Base-by-base conservation (phyloP, 2,888 invertebrate species). In the Cheilosia variabilis region DNA sequence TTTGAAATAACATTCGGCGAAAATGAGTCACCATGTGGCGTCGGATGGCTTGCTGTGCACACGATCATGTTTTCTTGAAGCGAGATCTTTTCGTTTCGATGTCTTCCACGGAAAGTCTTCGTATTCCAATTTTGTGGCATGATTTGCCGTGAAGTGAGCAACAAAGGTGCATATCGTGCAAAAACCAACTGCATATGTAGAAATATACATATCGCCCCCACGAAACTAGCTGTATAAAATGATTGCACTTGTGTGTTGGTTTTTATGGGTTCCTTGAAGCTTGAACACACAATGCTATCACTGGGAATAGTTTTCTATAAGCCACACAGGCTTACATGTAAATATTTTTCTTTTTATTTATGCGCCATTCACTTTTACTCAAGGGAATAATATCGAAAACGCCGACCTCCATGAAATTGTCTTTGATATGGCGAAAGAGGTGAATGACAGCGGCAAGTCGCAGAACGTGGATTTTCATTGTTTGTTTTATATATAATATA, bases 221-320 rank as follows among this genome's bases (percentile, higher is more conserved):
- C 68, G 41, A 50, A 65, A 75, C 57, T 47, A 43, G 24, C 57
- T 47, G 9, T 47, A 47, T 9, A 9, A n/a, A 47, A 17, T 17
- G 9, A 19, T 47, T 9, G 17, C 50, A n/a, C 15, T 47, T 50
- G 47, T 66, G 52, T 58, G 34, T 22, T 69, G 50, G 52, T 6
- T 53, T 83, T 62, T 53, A 83, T 83, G 78, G 68, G 52, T 83
- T 83, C 78, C 73, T 78, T 73, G 68, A 63, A 78, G 37, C 37
- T 37, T 37, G 13, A 19, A 47, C 77, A 69, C 45, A 69, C 62
- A 60, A 27, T 24, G 60, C 50, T 60, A 4, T 34, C 34, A 10
- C 10, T 37, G 37, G 62, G 53, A 73, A 60, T 45, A 60, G 52
- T 66, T 73, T 55, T 37, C 77, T n/a, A 31, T 50, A 45, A 34